phyloP scores from a whole-genome alignment of 2,888 invertebrate genomes.

The Panzeria rudis region DNA sequence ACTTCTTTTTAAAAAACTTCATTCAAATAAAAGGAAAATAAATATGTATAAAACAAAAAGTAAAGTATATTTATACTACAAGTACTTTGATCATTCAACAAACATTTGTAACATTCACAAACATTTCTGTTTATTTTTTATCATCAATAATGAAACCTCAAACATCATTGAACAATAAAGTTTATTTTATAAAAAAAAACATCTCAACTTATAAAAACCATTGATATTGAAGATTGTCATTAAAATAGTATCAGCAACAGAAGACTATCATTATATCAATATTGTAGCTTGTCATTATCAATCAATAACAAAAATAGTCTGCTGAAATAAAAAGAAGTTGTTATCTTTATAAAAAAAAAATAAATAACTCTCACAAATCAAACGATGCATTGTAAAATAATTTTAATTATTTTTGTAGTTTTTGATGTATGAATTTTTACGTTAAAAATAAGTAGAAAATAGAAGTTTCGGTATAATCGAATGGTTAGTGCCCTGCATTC shows the following conservation, averaged over 20 bases:
- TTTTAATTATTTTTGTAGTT: constrained; percentile 9
- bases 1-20: not conserved
- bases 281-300: constrained; percentile 11
- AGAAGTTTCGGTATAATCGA: not conserved
- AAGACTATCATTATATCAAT: constrained; percentile 37
- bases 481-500: not conserved
- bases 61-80: not conserved
- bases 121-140: constrained; percentile 3
- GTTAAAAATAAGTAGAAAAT: not conserved
- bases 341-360: not conserved
- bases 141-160: constrained; percentile 30
- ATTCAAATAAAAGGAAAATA: too few species aligned
- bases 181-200: not conserved
- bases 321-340: constrained; percentile 15
- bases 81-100: not conserved
- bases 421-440: not conserved
- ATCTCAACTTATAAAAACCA: not conserved
- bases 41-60: too few species aligned
- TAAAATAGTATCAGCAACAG: constrained; percentile 43
- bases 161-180: constrained; percentile 19
- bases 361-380: constrained; percentile 5
- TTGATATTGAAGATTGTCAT: constrained; percentile 41
- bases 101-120: not conserved
- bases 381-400: constrained; percentile 34
- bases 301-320: constrained; percentile 30